Base-by-base conservation (phyloP, 2,888 invertebrate genomes). In the Syrista parreyssii region DNA sequence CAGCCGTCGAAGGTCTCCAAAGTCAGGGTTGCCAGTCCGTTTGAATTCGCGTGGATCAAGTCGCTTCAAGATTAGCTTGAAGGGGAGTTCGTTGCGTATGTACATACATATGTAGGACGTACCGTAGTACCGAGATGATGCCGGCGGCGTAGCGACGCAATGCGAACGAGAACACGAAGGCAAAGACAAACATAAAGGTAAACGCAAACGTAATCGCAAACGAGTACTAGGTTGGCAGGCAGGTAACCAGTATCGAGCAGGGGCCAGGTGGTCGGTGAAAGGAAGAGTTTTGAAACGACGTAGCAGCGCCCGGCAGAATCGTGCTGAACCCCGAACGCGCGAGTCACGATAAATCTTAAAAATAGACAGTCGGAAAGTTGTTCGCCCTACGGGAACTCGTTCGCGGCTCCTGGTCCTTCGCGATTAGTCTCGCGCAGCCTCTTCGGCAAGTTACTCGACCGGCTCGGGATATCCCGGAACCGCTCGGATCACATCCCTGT, bases 391-490 rank as follows among this genome's bases (percentile, higher is more conserved):
- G 12, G 31, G 71, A 71, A 33, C 71, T 71, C 71, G 71, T 71
- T 71, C 71, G 71, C 71, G 71, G 71, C 71, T 71, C 31, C 78
- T 73, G 78, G 71, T 73, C 75, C 68, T 74, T 40, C 33, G 68
- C 32, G 40, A 81, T 82, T 81, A 79, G 82, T 82, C 81, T 72
- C 76, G 32, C 75, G 36, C 74, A 78, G 77, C 40, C 80, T 76
- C 78, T 78, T 75, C 80, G 68, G 40, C 35, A 33, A 40, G 75
- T 55, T 55, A 55, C 55, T 55, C 23, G 23, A 55, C 55, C 55
- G 55, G 55, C 55, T 40, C 55, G 55, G 23, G 6, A 23, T 23
- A 55, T 55, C 55, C 23, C 55, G 55, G 9, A 23, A 55, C 6
- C 4, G 23, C 9, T 55, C 23, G 55, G 55, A 23, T 55, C 55